A percentile compares a stretch with the other conserved stretches of the same genome.
Evolutionary conservation across 2,888 invertebrate genomes (phyloP).

Genomic region (Pseudoips prasinana): DNA sequence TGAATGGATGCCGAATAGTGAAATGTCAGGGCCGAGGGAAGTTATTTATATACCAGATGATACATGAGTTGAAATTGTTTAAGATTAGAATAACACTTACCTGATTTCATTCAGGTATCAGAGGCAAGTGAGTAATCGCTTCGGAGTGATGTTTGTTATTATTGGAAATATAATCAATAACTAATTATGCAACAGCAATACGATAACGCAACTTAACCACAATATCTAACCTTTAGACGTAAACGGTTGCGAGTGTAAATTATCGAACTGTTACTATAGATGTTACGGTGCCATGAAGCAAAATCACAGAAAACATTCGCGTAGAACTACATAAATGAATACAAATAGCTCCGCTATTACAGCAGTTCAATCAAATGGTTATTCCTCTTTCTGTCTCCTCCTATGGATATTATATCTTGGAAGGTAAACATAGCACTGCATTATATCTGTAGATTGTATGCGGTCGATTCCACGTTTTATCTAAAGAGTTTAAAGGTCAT

Average conservation of each 20-base stretch:
- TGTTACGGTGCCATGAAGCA: too few relatives aligned
- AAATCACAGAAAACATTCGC: slow-evolving; percentile 6
- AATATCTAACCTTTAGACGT: too few relatives aligned
- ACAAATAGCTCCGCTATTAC: slow-evolving; percentile 15
- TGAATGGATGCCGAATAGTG: slow-evolving; percentile 3
- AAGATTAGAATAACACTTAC: background rate
- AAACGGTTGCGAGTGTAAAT: too few relatives aligned
- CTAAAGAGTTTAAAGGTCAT: slow-evolving; percentile 17
- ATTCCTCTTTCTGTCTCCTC: slow-evolving; percentile 15
- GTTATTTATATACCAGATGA: background rate
- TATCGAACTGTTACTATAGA: too few relatives aligned
- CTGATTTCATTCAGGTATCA: too few relatives aligned
- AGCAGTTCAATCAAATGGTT: slow-evolving; percentile 28
- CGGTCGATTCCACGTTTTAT: slow-evolving; percentile 20
- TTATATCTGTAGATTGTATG: slow-evolving; percentile 5
- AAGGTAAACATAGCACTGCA: slow-evolving; percentile 13
- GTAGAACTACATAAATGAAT: slow-evolving; percentile 25
- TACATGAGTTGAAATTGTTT: background rate
- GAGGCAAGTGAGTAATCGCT: too few relatives aligned
- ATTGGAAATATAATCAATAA: too few relatives aligned
- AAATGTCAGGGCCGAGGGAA: slow-evolving; percentile 11
- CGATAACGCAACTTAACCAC: too few relatives aligned
- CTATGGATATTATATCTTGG: slow-evolving; percentile 6
- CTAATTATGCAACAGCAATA: too few relatives aligned
- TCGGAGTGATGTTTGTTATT: too few relatives aligned